Conservation (phyloP, 2,888 invertebrate species). For the Acronicta aceris region DNA sequence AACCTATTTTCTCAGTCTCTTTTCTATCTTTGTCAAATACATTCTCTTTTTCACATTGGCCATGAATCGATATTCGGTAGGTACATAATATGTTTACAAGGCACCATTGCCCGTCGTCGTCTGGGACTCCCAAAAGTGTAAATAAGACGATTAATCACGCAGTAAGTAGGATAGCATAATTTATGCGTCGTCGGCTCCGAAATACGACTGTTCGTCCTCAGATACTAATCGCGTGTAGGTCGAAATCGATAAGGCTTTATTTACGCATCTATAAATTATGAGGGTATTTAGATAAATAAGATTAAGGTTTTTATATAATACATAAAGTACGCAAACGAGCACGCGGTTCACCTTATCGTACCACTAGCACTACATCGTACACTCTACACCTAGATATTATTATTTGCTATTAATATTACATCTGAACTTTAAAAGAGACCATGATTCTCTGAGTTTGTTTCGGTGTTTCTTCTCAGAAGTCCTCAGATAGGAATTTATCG, state of each 20-base stretch:
- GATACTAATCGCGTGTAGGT: slow-evolving; percentile 19
- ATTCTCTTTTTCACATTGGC: slow-evolving; percentile 5
- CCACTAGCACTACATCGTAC: too few species aligned
- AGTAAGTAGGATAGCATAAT: slow-evolving; percentile 32
- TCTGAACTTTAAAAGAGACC: too few species aligned
- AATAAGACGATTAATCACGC: slow-evolving; percentile 52
- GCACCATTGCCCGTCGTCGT: slow-evolving; percentile 15
- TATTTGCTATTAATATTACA: too few species aligned
- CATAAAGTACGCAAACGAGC: too few species aligned
- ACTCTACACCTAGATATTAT: too few species aligned
- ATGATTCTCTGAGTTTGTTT: too few species aligned
- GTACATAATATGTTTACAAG: slow-evolving; percentile 31
- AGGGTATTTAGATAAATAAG: too few species aligned
- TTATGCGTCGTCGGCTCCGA: slow-evolving; percentile 22
- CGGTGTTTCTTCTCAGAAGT: too few species aligned
- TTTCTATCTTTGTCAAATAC: slow-evolving; percentile 3
- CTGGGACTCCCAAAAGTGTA: slow-evolving; percentile 36
- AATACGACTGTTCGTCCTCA: slow-evolving; percentile 24
- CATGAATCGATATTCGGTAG: slow-evolving; percentile 31
- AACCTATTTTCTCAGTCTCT: background rate
- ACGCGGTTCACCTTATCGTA: too few species aligned
- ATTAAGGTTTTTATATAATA: too few species aligned
- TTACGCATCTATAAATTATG: too few species aligned
- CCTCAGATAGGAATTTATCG: too few species aligned
- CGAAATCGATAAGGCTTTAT: background rate